A percentile compares a stretch with the other conserved stretches of the same genome.
Conservation (phyloP, 2,888 invertebrate species). For the Eucera pruinosa region DNA sequence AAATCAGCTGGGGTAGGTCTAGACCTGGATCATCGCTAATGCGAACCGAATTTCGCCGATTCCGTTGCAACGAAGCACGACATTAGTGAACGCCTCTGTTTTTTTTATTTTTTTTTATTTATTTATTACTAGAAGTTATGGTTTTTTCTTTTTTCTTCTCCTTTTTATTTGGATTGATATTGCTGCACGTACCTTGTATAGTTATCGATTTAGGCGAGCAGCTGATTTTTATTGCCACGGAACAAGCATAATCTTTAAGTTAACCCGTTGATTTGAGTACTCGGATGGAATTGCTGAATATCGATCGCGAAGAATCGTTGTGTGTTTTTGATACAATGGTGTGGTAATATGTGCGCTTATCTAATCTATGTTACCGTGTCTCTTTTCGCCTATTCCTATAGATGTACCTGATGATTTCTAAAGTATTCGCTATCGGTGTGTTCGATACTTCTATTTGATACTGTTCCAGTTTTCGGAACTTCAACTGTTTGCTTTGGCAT, state of each 20-base stretch:
- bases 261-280: background rate
- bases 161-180: constrained; percentile 1
- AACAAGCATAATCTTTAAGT: constrained; percentile 13
- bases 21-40: constrained; percentile 26
- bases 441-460: background rate
- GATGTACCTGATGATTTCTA: background rate
- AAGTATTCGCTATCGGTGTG: background rate
- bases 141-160: background rate
- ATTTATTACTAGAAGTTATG: constrained; percentile 3
- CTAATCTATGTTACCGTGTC: constrained; percentile 10
- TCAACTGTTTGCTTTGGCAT: background rate
- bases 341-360: constrained; percentile 38
- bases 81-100: constrained; percentile 18
- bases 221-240: background rate
- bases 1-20: constrained; percentile 83
- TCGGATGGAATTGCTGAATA: constrained; percentile 34
- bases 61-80: constrained; percentile 27
- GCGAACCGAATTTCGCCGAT: constrained; percentile 9
- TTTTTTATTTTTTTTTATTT: too few relatives aligned
- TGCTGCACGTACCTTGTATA: constrained; percentile 24
- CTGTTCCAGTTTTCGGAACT: background rate
- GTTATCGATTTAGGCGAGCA: constrained; percentile 10
- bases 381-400: background rate
- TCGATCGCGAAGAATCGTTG: constrained; percentile 41
- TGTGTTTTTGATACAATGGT: constrained; percentile 26